Percentiles rank a stretch among this genome's conserved stretches.
Conservation (phyloP, 2,113 vertebrate genomes). For the Pygoscelis antarcticus region DNA sequence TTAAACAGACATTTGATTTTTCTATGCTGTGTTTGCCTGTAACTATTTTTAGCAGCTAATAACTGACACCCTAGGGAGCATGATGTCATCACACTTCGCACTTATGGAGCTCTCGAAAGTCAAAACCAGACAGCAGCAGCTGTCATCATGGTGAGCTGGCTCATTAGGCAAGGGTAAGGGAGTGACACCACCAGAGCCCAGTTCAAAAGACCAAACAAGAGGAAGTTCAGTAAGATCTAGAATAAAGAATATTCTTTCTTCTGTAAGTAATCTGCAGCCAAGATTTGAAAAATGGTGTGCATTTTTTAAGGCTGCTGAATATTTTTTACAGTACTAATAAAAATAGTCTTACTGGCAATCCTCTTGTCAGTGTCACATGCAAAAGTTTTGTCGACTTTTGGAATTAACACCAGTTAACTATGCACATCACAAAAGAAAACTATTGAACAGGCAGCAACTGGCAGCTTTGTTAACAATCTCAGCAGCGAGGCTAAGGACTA, state of each 20-base stretch:
- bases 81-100: constrained; percentile 54
- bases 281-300: background rate
- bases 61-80: constrained; percentile 52
- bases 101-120: constrained; percentile 23
- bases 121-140: constrained; percentile 20
- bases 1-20: constrained; percentile 57
- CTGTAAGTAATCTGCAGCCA: background rate
- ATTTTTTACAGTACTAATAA: background rate
- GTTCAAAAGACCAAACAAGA: background rate
- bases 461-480: background rate
- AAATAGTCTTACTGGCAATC: background rate
- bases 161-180: constrained; percentile 12
- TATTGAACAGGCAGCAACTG: background rate
- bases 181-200: background rate
- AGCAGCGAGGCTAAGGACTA: background rate
- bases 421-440: background rate
- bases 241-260: background rate
- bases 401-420: background rate
- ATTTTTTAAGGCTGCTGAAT: background rate
- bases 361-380: background rate
- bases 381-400: background rate
- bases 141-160: background rate
- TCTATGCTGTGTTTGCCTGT: constrained; percentile 47
- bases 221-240: background rate
- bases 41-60: constrained; percentile 70